These are phyloP conservation scores for Recurvirostra avosetta DNA, from an alignment of 2,113 vertebrate genomes.

Conservation along the genomic window DNA sequence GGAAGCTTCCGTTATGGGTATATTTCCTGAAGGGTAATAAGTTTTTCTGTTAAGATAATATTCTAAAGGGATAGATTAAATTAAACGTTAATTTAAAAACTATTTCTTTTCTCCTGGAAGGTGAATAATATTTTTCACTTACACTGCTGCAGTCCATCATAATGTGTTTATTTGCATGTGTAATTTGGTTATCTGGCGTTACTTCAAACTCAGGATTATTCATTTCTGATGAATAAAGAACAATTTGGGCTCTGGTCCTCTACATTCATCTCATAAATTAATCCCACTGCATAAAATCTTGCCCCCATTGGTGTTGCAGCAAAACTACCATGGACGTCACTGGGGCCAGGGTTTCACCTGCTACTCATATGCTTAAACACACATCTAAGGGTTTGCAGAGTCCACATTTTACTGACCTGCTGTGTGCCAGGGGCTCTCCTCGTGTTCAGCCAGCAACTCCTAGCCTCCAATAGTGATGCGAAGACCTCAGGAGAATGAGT, in stretches of 20 bases:
- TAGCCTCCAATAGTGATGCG: background rate
- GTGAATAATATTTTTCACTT: constrained; percentile 18
- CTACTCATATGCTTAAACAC: background rate
- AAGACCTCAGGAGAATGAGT: background rate
- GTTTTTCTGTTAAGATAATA: constrained; percentile 5
- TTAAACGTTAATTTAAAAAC: constrained; percentile 30
- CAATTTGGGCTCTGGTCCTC: background rate
- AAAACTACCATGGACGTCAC: background rate
- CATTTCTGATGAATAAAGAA: background rate
- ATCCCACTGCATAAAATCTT: background rate
- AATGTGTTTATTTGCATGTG: constrained; percentile 1
- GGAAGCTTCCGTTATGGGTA: background rate
- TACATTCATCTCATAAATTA: background rate
- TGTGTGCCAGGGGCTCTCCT: background rate
- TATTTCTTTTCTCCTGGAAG: constrained; percentile 16
- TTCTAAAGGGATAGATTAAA: constrained; percentile 8
- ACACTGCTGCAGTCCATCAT: background rate
- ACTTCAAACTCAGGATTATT: constrained; percentile 1
- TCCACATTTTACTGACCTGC: background rate
- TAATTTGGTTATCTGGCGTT: constrained; percentile 9
- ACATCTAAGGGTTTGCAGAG: background rate
- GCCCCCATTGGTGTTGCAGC: background rate
- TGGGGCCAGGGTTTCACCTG: background rate
- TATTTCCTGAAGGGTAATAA: background rate
- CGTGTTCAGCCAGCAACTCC: background rate